Evolutionary conservation across 2,797 vertebrate species (phyloP).

Genomic region (Ctenopoma multispine): DNA sequence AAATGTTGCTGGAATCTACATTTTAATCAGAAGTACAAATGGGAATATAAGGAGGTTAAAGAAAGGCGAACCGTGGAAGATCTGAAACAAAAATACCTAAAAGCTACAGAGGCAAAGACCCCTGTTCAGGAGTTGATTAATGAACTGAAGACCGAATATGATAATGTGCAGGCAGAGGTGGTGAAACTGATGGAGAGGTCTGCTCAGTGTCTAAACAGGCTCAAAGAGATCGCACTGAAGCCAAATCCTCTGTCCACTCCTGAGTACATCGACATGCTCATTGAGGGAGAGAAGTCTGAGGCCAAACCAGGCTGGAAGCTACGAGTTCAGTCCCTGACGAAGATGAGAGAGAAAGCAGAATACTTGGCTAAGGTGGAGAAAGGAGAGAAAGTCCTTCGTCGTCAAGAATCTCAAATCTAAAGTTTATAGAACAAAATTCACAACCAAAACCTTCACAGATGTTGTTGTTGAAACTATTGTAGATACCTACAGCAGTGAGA

Average conservation of each 20-base stretch:
- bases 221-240: slow-evolving; percentile 62
- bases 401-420: too few relatives aligned
- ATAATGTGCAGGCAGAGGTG: background rate
- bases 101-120: slow-evolving; percentile 31
- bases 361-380: background rate
- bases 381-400: background rate
- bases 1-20: slow-evolving; percentile 46
- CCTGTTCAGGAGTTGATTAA: background rate
- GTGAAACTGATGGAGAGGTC: background rate
- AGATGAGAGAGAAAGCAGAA: slow-evolving; percentile 1
- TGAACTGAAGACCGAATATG: background rate
- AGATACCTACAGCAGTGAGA: too few relatives aligned
- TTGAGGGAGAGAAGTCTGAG: slow-evolving; percentile 52
- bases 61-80: slow-evolving; percentile 32
- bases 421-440: too few relatives aligned
- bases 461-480: too few relatives aligned
- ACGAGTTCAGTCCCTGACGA: slow-evolving; percentile 32
- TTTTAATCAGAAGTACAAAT: slow-evolving; percentile 42
- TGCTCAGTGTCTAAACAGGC: slow-evolving; percentile 21
- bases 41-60: background rate
- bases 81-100: slow-evolving; percentile 48
- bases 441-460: too few relatives aligned
- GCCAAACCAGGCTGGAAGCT: slow-evolving; percentile 33
- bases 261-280: slow-evolving; percentile 62
- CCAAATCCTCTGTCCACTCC: slow-evolving; percentile 54